Evolutionary conservation across 1,140 invertebrate species (phyloP).

Genomic region (Macrobrachium rosenbergii): DNA sequence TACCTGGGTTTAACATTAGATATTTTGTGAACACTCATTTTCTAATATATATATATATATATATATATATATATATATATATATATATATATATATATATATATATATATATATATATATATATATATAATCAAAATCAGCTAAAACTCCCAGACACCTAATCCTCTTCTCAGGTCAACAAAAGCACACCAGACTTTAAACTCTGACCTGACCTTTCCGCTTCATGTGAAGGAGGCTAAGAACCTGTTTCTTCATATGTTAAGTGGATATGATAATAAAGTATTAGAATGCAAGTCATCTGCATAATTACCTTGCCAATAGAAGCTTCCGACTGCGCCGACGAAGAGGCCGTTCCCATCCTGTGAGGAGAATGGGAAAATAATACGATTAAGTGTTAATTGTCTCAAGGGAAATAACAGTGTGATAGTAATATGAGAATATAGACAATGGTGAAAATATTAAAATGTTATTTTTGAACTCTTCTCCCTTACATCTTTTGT

Average conservation of each 20-base stretch:
- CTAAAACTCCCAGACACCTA: too few species aligned
- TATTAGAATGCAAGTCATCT: neutral
- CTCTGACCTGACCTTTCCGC: too few species aligned
- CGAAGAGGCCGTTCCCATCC: conserved; percentile 79
- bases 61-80: conserved; percentile 10
- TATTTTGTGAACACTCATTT: too few species aligned
- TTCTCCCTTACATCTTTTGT: neutral
- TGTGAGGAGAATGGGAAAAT: conserved; percentile 18
- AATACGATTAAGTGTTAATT: neutral
- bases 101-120: neutral
- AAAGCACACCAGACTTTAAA: too few species aligned
- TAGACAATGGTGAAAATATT: neutral
- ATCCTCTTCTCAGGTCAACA: too few species aligned
- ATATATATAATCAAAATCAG: neutral
- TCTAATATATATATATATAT: neutral
- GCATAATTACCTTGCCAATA: conserved; percentile 96
- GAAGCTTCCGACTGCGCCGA: conserved; percentile 95
- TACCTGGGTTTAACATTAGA: too few species aligned
- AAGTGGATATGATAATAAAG: neutral
- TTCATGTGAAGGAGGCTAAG: too few species aligned
- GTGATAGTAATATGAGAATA: neutral
- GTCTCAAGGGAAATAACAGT: neutral
- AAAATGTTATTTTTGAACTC: neutral
- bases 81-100: neutral
- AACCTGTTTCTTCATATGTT: too few species aligned